Conservation (phyloP, 2,113 vertebrate species). For the Dipodomys spectabilis region DNA sequence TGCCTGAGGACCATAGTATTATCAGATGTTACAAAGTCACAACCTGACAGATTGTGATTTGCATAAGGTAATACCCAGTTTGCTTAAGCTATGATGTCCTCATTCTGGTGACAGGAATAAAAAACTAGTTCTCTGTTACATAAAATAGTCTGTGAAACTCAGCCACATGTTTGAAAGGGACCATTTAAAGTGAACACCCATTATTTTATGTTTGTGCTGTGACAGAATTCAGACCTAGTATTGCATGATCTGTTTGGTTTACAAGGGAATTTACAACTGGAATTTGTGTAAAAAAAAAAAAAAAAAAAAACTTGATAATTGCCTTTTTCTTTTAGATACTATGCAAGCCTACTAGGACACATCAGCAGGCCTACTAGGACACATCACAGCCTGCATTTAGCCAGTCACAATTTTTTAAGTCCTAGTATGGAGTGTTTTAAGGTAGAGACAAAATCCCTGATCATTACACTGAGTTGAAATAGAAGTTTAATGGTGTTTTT, state of each 20-base stretch:
- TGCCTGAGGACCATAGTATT: neutral
- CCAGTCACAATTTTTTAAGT: constrained; percentile 32
- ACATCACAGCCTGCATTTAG: neutral
- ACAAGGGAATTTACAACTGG: neutral
- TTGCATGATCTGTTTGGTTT: neutral
- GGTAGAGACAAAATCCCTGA: neutral
- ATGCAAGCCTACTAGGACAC: neutral
- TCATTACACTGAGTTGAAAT: neutral
- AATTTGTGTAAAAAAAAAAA: neutral
- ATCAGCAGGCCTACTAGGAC: constrained; percentile 10
- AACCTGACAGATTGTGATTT: neutral
- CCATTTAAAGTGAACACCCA: neutral
- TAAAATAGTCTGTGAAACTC: neutral
- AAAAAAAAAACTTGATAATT: neutral
- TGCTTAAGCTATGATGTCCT: neutral
- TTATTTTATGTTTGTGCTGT: constrained; percentile 3
- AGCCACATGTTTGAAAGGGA: neutral
- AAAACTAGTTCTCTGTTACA: neutral
- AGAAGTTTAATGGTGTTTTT: neutral
- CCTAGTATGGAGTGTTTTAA: neutral
- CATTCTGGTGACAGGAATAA: neutral
- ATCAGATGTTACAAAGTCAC: neutral
- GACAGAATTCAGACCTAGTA: neutral
- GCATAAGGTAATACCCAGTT: neutral
- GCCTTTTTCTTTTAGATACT: constrained; percentile 5